Conservation (phyloP, 2,888 invertebrate genomes). For the Habroteleia sp. region DNA sequence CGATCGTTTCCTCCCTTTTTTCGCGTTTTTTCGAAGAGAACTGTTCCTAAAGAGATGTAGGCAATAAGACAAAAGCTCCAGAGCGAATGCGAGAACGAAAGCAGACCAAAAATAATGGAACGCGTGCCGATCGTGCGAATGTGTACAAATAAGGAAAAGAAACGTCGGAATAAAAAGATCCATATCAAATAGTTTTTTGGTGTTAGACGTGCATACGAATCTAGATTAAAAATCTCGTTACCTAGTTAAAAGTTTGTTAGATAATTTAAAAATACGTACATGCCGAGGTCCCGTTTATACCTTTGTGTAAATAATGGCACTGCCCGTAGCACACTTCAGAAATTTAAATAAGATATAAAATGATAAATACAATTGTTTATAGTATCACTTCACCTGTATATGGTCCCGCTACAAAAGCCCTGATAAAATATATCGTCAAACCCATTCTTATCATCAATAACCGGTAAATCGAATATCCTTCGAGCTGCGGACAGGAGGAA, state of each 20-base stretch:
- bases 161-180: constrained; percentile 74
- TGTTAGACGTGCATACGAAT: constrained; percentile 80
- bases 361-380: constrained; percentile 62
- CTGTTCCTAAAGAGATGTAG: constrained; percentile 80
- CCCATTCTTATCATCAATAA: constrained; percentile 49
- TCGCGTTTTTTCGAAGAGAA: constrained; percentile 78
- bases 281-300: constrained; percentile 80
- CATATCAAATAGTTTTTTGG: constrained; percentile 81
- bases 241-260: constrained; percentile 80
- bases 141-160: constrained; percentile 56
- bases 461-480: constrained; percentile 52
- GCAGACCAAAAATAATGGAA: constrained; percentile 51
- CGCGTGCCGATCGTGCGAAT: constrained; percentile 45
- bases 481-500: constrained; percentile 49
- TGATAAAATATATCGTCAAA: constrained; percentile 48
- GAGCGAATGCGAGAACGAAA: constrained; percentile 65
- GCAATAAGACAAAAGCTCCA: constrained; percentile 78
- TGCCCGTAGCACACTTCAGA: constrained; percentile 70
- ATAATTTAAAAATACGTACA: constrained; percentile 79
- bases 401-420: constrained; percentile 57
- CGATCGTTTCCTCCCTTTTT: constrained; percentile 66
- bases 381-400: constrained; percentile 64
- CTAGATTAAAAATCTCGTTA: constrained; percentile 80
- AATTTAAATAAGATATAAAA: constrained; percentile 61
- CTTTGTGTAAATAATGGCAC: constrained; percentile 80